Conservation (phyloP, 1,140 invertebrate species). For the Lasaia peninsularis region DNA sequence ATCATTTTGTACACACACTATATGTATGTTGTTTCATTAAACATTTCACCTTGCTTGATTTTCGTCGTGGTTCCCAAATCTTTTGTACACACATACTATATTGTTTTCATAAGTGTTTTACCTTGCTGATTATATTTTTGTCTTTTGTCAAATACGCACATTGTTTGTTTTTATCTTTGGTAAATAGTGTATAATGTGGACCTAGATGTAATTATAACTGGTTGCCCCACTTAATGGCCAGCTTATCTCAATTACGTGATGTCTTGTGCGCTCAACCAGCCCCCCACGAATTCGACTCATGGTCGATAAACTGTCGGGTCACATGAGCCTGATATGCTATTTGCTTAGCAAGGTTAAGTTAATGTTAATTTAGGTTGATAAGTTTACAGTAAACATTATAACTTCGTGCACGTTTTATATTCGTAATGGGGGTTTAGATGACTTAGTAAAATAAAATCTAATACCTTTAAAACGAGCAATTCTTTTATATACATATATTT, state of each 20-base stretch:
- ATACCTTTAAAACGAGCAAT: too few species aligned
- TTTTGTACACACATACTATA: background rate
- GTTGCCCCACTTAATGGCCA: background rate
- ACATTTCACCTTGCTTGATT: background rate
- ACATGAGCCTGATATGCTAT: constrained; percentile 12
- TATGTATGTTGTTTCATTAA: too few species aligned
- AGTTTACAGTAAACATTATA: too few species aligned
- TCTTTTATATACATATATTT: too few species aligned
- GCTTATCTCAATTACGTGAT: constrained; percentile 32
- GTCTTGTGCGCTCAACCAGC: constrained; percentile 22
- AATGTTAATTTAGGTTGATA: background rate
- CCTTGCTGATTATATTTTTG: background rate
- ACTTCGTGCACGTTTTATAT: too few species aligned
- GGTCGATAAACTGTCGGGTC: constrained; percentile 52
- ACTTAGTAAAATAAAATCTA: too few species aligned
- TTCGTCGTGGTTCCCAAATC: background rate
- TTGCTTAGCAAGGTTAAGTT: background rate
- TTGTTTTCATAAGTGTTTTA: background rate
- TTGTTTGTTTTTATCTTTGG: background rate
- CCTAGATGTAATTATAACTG: background rate
- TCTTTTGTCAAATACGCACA: background rate
- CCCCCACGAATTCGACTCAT: constrained; percentile 67
- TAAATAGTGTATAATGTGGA: background rate
- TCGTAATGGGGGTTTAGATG: too few species aligned
- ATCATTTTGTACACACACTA: too few species aligned